Conservation (phyloP, 2,797 vertebrate species). For the Takifugu ocellatus region DNA sequence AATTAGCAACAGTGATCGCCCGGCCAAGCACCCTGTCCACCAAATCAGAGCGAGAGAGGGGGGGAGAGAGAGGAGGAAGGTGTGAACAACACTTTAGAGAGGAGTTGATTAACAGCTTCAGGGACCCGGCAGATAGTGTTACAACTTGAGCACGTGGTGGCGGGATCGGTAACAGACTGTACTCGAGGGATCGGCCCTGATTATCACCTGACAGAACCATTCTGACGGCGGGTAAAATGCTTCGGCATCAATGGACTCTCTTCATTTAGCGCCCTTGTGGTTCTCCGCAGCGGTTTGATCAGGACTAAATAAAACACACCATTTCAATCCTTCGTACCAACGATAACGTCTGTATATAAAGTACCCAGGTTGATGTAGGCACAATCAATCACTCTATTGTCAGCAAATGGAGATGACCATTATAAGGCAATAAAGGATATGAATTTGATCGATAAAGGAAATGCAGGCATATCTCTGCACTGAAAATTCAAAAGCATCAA, state of each 20-base stretch:
- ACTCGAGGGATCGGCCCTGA: constrained; percentile 44
- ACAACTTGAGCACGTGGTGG: constrained; percentile 48
- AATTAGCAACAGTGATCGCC: constrained; percentile 75
- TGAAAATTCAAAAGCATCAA: constrained; percentile 63
- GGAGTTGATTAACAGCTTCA: constrained; percentile 65
- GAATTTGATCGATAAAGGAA: neutral
- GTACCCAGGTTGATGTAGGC: no score
- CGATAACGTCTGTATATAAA: no score
- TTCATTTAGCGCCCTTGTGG: no score
- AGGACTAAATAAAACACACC: no score
- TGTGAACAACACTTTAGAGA: constrained; percentile 73
- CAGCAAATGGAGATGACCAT: no score
- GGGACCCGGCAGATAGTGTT: constrained; percentile 52
- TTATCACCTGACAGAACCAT: constrained; percentile 28
- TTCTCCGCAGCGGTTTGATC: no score
- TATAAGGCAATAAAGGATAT: no score
- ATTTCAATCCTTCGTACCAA: no score
- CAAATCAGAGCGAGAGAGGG: constrained; percentile 31
- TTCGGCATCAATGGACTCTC: no score
- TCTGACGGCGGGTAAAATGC: constrained; percentile 44
- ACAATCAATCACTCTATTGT: no score
- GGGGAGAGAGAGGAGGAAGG: constrained; percentile 48
- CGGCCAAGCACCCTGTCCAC: constrained; percentile 49
- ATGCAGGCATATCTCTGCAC: neutral
- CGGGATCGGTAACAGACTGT: constrained; percentile 25